These are phyloP conservation scores for Leptinotarsa tumamoca DNA, from an alignment of 2,888 invertebrate genomes.

Conservation along the genomic window DNA sequence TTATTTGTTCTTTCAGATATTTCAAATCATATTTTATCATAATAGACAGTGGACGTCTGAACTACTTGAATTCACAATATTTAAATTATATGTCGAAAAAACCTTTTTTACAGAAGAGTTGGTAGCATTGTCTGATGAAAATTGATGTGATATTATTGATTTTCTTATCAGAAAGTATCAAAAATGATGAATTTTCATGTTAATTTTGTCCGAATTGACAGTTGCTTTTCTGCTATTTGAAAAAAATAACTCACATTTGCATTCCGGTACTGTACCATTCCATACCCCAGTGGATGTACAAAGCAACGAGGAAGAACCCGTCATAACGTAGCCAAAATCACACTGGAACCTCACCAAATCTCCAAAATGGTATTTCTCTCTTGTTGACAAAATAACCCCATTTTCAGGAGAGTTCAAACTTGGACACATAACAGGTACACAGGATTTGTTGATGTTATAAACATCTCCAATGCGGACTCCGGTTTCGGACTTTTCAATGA, in stretches of 20 bases:
- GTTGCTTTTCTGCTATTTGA: not conserved
- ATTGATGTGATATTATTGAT: no score
- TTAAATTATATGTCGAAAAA: not conserved
- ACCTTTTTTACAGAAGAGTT: not conserved
- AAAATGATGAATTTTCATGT: no score
- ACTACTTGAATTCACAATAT: not conserved
- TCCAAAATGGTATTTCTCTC: conserved; percentile 86
- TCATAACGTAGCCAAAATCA: conserved; percentile 93
- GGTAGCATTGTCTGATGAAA: no score
- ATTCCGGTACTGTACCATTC: conserved; percentile 94
- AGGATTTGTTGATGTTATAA: conserved; percentile 91
- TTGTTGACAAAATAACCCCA: conserved; percentile 85
- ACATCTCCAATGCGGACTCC: conserved; percentile 91
- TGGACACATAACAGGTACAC: conserved; percentile 93
- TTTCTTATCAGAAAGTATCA: no score
- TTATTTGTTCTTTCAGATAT: no score
- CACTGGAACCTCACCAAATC: conserved; percentile 93
- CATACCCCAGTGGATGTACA: conserved; percentile 92
- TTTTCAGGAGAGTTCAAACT: conserved; percentile 82
- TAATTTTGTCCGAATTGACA: no score
- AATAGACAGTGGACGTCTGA: no score
- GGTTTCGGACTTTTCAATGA: conserved; percentile 83
- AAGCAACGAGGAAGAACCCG: conserved; percentile 85
- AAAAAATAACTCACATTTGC: conserved; percentile 80
- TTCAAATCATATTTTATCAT: no score